Percentiles rank a stretch among this genome's conserved stretches.
Conservation (phyloP, 2,888 invertebrate genomes). For the Aphidoletes aphidimyza region DNA sequence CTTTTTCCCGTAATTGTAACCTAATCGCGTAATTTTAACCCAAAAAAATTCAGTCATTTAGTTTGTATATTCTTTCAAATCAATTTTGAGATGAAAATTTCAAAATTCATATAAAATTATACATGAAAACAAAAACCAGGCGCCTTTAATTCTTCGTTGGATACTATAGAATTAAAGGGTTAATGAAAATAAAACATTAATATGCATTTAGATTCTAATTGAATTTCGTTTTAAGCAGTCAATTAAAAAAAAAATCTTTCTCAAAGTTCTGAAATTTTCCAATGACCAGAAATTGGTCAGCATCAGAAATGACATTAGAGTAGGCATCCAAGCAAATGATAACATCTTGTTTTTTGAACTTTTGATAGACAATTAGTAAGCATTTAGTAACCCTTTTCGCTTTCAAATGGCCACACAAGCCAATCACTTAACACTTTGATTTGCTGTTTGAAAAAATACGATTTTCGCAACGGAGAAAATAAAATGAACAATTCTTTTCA, state of each 20-base stretch:
- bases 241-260: background rate
- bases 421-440: too few relatives aligned
- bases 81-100: background rate
- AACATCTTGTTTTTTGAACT: too few relatives aligned
- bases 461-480: background rate
- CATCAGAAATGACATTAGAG: background rate
- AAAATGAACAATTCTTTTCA: background rate
- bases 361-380: background rate
- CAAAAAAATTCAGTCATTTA: constrained; percentile 4
- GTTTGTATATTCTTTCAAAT: background rate
- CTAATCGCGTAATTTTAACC: background rate
- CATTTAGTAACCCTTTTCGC: background rate
- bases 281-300: background rate
- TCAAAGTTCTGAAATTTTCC: background rate
- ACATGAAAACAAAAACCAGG: background rate
- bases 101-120: background rate
- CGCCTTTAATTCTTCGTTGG: background rate
- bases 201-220: constrained; percentile 1
- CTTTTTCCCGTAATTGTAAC: background rate
- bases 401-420: background rate
- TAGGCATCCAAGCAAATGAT: too few relatives aligned
- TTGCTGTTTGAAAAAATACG: background rate
- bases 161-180: background rate
- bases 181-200: too few relatives aligned
- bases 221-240: background rate